Conservation (phyloP, 2,797 vertebrate species). For the Threskiornis aethiopicus region DNA sequence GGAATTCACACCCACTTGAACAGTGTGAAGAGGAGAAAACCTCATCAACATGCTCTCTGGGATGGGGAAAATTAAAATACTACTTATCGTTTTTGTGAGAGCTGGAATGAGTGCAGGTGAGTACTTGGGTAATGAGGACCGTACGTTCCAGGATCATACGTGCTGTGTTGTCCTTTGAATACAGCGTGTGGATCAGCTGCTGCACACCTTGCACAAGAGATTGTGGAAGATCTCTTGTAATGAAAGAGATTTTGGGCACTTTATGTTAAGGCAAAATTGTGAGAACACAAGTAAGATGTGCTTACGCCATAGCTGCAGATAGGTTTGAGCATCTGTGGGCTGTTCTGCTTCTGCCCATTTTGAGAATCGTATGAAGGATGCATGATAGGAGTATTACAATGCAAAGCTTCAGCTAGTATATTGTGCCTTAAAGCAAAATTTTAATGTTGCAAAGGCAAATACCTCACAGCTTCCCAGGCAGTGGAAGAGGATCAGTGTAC, state of each 20-base stretch:
- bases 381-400: rapidly evolving
- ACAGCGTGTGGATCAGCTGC: background rate
- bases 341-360: background rate
- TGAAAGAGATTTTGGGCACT: background rate
- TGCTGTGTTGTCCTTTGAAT: background rate
- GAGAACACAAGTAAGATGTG: background rate
- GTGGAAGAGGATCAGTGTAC: background rate
- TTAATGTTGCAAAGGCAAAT: background rate
- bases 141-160: rapidly evolving
- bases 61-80: background rate
- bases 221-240: no score
- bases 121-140: rapidly evolving
- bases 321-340: rapidly evolving
- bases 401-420: background rate
- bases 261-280: background rate
- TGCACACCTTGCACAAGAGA: rapidly evolving
- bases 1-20: background rate
- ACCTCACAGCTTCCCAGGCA: background rate
- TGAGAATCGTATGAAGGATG: background rate
- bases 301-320: background rate
- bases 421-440: background rate
- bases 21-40: background rate
- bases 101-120: background rate
- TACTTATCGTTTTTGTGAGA: rapidly evolving
- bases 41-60: background rate